Evolutionary conservation across 2,888 invertebrate species (phyloP).

Genomic region (Diplazon laetatorius): DNA sequence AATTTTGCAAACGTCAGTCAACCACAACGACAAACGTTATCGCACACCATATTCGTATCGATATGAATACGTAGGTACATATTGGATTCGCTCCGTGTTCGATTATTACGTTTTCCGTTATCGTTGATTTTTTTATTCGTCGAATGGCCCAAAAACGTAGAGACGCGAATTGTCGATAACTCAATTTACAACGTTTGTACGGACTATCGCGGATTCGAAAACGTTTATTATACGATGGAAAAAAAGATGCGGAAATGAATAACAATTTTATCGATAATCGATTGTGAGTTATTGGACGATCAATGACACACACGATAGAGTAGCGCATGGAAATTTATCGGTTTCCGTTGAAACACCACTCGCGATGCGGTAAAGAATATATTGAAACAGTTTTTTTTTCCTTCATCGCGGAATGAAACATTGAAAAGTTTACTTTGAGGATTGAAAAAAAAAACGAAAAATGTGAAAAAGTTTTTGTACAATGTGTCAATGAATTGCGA

Average conservation of each 20-base stretch:
- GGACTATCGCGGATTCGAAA: not conserved
- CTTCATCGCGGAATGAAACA: not conserved
- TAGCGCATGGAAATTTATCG: slow-evolving; percentile 35
- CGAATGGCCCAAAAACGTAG: too few relatives aligned
- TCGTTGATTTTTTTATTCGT: not conserved
- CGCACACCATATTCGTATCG: too few relatives aligned
- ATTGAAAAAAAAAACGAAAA: too few relatives aligned
- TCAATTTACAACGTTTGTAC: not conserved
- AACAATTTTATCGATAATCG: slow-evolving; percentile 15
- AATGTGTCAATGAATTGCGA: not conserved
- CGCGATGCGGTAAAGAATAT: not conserved
- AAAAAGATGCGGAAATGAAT: slow-evolving; percentile 10
- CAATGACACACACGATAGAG: not conserved
- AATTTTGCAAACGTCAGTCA: too few relatives aligned
- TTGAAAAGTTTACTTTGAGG: not conserved
- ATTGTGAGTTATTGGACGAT: slow-evolving; percentile 18
- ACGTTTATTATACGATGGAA: not conserved
- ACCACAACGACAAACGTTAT: too few relatives aligned
- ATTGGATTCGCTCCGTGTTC: too few relatives aligned
- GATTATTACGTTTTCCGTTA: not conserved
- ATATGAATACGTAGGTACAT: too few relatives aligned
- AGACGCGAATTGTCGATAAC: slow-evolving; percentile 3
- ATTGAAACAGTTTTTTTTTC: slow-evolving; percentile 7
- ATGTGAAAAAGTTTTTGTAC: not conserved
- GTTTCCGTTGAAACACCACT: not conserved